These are phyloP conservation scores for Junonia oenone DNA, from an alignment of 2,888 invertebrate species.

Conservation along the genomic window DNA sequence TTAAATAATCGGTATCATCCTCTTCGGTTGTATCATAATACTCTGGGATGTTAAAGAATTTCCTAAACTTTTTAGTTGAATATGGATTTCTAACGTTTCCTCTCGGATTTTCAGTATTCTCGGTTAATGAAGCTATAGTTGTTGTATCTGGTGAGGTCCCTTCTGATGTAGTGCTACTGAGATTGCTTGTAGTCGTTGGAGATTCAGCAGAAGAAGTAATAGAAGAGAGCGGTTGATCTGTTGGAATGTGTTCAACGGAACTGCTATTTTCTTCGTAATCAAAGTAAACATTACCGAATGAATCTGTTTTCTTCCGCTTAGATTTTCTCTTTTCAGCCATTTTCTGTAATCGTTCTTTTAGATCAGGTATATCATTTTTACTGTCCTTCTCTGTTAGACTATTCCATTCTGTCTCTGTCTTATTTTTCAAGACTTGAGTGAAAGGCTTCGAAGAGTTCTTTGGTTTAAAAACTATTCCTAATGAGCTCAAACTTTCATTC, in stretches of 20 bases:
- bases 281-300: constrained; percentile 52
- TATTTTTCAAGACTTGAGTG: constrained; percentile 66
- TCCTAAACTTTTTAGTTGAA: constrained; percentile 40
- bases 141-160: constrained; percentile 8
- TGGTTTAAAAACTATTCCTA: constrained; percentile 71
- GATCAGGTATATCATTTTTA: constrained; percentile 52
- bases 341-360: constrained; percentile 62
- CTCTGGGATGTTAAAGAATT: constrained; percentile 45
- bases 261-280: constrained; percentile 56
- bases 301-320: constrained; percentile 57
- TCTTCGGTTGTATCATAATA: constrained; percentile 55
- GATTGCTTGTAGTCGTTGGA: constrained; percentile 6
- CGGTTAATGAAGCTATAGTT: constrained; percentile 11
- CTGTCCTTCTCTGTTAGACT: constrained; percentile 46
- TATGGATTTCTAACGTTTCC: constrained; percentile 4
- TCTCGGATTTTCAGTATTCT: constrained; percentile 10
- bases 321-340: constrained; percentile 63
- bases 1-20: constrained; percentile 56
- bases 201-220: constrained; percentile 13
- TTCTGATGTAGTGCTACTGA: background rate
- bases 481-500: constrained; percentile 67
- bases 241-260: constrained; percentile 41
- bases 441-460: constrained; percentile 68
- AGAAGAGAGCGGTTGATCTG: constrained; percentile 21
- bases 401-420: constrained; percentile 59